Conservation (phyloP, 2,797 vertebrate species). For the Pagetopsis macropterus region DNA sequence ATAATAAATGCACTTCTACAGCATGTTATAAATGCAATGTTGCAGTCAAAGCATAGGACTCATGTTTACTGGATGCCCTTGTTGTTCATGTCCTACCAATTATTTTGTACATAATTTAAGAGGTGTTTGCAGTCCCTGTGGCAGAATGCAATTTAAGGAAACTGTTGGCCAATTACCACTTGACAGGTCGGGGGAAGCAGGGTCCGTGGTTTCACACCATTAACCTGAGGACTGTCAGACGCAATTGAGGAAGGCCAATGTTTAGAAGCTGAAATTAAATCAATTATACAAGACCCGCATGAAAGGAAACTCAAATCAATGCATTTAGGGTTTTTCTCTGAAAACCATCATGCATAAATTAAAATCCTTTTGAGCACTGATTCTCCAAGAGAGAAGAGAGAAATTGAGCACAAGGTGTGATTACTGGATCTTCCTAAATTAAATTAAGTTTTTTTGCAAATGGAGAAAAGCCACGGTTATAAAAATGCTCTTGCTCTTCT, state of each 20-base stretch:
- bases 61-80: slow-evolving; percentile 43
- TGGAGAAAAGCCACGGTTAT: neutral
- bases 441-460: slow-evolving; percentile 22
- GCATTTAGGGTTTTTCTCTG: slow-evolving; percentile 35
- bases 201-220: slow-evolving; percentile 80
- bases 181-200: slow-evolving; percentile 80
- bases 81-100: slow-evolving; percentile 67
- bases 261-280: slow-evolving; percentile 74
- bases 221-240: slow-evolving; percentile 78
- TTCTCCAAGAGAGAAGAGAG: slow-evolving; percentile 15
- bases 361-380: slow-evolving; percentile 24
- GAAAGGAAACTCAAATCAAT: slow-evolving; percentile 55
- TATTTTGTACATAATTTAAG: slow-evolving; percentile 78
- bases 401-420: slow-evolving; percentile 23
- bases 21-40: slow-evolving; percentile 14
- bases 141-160: slow-evolving; percentile 79
- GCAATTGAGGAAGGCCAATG: slow-evolving; percentile 55
- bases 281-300: slow-evolving; percentile 63
- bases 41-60: slow-evolving; percentile 18
- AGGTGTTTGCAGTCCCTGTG: slow-evolving; percentile 73
- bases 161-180: slow-evolving; percentile 81
- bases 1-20: neutral
- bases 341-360: slow-evolving; percentile 47
- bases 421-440: slow-evolving; percentile 22
- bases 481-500: neutral